Conservation (phyloP, 2,888 invertebrate genomes). For the Leptinotarsa peninsularis region DNA sequence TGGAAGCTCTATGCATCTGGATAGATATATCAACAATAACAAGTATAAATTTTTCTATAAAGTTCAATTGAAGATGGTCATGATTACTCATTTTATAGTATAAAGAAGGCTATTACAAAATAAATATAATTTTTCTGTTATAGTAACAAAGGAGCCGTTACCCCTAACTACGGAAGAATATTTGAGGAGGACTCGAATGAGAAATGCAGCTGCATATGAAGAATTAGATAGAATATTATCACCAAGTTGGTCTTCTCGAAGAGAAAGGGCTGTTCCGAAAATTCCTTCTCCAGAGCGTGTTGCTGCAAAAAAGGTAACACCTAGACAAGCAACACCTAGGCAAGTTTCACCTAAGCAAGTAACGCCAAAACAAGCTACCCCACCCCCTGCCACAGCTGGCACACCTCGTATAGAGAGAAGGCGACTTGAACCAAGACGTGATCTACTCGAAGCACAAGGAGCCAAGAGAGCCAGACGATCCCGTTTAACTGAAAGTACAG, state of each 20-base stretch:
- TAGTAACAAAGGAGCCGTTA: background rate
- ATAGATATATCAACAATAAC: no score
- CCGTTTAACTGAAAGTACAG: background rate
- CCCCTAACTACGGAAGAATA: background rate
- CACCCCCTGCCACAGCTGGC: background rate
- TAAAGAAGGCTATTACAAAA: background rate
- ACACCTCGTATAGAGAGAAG: constrained; percentile 3
- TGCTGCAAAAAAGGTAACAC: background rate
- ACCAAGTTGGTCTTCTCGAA: no score
- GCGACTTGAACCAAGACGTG: background rate
- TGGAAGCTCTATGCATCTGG: no score
- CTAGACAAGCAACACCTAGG: background rate
- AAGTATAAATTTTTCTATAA: no score
- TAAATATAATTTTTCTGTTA: background rate
- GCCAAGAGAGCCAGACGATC: background rate
- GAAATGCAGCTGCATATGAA: background rate
- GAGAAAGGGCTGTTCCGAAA: background rate
- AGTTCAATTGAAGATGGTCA: no score
- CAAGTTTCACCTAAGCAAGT: background rate
- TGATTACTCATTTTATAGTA: no score
- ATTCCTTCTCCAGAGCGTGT: background rate
- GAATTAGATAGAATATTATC: background rate
- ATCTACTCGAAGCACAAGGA: background rate
- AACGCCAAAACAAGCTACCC: background rate
- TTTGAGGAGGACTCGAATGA: background rate